Percentiles rank a stretch among this genome's conserved stretches.
phyloP scores from a whole-genome alignment of 1,140 invertebrate genomes.

The Eufriesea mexicana region DNA sequence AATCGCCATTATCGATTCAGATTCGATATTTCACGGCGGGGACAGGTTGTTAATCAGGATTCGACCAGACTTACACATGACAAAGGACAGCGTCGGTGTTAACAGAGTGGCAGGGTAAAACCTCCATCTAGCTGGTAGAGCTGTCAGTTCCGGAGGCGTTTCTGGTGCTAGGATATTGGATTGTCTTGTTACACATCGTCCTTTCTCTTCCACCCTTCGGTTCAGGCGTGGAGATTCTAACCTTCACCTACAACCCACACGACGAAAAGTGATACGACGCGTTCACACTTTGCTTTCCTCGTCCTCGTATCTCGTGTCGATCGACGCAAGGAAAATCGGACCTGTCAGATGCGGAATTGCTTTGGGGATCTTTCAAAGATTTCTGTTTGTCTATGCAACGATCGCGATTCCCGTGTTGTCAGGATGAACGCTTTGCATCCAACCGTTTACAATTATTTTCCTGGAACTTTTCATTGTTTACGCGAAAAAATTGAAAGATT shows the following conservation, averaged over 20 bases:
- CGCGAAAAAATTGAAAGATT: too few relatives aligned
- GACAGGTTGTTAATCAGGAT: constrained; percentile 29
- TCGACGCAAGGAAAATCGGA: constrained; percentile 45
- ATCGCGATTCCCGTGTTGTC: background rate
- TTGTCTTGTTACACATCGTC: constrained; percentile 68
- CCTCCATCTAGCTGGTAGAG: constrained; percentile 40
- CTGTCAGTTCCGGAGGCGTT: constrained; percentile 59
- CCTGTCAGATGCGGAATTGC: constrained; percentile 65
- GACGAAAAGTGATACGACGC: constrained; percentile 52
- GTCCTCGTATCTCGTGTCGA: constrained; percentile 33
- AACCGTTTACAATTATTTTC: too few relatives aligned
- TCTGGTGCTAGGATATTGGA: constrained; percentile 65
- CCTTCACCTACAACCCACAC: constrained; percentile 48
- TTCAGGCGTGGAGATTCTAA: constrained; percentile 50
- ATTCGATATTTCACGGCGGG: background rate
- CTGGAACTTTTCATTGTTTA: too few relatives aligned
- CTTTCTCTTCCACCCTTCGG: constrained; percentile 41
- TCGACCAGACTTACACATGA: constrained; percentile 27
- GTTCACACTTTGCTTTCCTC: constrained; percentile 39
- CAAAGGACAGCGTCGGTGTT: constrained; percentile 49
- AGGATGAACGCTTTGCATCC: background rate
- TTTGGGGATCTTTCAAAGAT: constrained; percentile 54
- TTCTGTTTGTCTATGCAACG: constrained; percentile 30
- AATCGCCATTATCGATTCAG: background rate
- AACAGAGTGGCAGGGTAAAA: constrained; percentile 45